These are phyloP conservation scores for Littorina saxatilis DNA, from an alignment of 1,140 invertebrate species.

Conservation along the genomic window DNA sequence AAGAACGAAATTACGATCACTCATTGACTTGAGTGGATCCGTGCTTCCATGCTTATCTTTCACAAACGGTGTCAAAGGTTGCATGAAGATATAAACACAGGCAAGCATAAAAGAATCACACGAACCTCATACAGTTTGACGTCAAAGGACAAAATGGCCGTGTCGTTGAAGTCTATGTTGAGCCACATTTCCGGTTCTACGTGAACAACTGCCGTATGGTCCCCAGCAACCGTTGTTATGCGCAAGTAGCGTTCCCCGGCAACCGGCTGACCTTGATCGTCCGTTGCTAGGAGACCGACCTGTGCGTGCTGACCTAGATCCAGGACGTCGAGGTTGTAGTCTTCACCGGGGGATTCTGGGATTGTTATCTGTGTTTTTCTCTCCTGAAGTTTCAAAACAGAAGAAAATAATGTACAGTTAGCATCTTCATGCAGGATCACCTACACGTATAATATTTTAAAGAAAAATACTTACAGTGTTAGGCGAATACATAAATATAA, in stretches of 20 bases:
- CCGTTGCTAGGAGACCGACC: conserved; percentile 53
- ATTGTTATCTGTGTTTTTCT: conserved; percentile 55
- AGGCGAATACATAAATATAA: neutral
- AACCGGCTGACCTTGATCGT: conserved; percentile 38
- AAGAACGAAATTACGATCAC: too few species aligned
- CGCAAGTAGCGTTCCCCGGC: conserved; percentile 46
- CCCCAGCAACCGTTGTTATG: conserved; percentile 53
- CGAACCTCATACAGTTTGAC: conserved; percentile 60
- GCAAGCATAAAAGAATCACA: too few species aligned
- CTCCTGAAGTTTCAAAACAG: too few species aligned
- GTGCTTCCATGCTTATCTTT: too few species aligned
- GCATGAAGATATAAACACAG: too few species aligned
- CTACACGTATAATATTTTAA: neutral
- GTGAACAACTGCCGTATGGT: conserved; percentile 62
- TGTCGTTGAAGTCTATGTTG: conserved; percentile 63
- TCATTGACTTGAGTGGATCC: too few species aligned
- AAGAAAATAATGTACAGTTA: neutral
- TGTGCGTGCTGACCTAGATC: conserved; percentile 56
- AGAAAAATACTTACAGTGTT: conserved; percentile 1
- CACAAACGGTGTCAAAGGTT: too few species aligned
- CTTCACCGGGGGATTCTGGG: conserved; percentile 38
- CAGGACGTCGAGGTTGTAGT: conserved; percentile 51
- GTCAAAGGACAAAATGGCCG: conserved; percentile 60
- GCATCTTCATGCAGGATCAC: conserved; percentile 5
- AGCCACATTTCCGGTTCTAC: conserved; percentile 63